Evolutionary conservation across 2,888 invertebrate species (phyloP).

Genomic region (Graphium colonna): DNA sequence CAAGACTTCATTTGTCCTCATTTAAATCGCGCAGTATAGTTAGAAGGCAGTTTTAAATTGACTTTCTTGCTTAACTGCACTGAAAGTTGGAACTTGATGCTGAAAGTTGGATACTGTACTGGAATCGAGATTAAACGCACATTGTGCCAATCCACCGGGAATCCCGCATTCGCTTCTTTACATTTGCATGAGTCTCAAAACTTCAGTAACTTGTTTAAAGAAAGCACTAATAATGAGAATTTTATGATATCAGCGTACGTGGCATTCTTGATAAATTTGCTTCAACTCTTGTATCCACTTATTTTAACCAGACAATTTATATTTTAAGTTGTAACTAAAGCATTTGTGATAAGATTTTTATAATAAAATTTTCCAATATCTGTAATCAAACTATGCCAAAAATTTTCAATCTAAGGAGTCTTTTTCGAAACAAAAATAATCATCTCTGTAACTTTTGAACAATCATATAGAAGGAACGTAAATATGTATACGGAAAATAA

Average conservation of each 20-base stretch:
- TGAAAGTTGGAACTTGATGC: slow-evolving; percentile 20
- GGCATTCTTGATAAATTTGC: too few relatives aligned
- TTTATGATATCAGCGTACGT: neutral
- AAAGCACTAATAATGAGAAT: neutral
- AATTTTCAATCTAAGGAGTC: too few relatives aligned
- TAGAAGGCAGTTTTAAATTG: slow-evolving; percentile 24
- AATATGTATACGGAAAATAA: too few relatives aligned
- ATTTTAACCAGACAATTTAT: too few relatives aligned
- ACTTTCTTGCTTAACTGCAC: slow-evolving; percentile 22
- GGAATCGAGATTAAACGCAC: slow-evolving; percentile 20
- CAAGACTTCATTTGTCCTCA: slow-evolving; percentile 19
- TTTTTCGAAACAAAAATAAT: too few relatives aligned
- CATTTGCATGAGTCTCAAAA: slow-evolving; percentile 11
- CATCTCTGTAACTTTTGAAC: too few relatives aligned
- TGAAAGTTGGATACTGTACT: slow-evolving; percentile 15
- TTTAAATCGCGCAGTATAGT: slow-evolving; percentile 16
- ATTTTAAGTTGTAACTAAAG: too few relatives aligned
- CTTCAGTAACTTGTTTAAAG: neutral
- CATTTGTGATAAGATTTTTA: too few relatives aligned
- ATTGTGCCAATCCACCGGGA: slow-evolving; percentile 18
- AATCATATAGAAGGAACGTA: too few relatives aligned
- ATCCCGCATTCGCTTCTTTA: slow-evolving; percentile 14
- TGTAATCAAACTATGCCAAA: too few relatives aligned
- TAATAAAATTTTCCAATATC: too few relatives aligned
- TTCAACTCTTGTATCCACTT: too few relatives aligned